Evolutionary conservation across 2,888 invertebrate genomes (phyloP), one percentile per base, ranked within the genome.

Genomic region (Tinea pellionella): DNA sequence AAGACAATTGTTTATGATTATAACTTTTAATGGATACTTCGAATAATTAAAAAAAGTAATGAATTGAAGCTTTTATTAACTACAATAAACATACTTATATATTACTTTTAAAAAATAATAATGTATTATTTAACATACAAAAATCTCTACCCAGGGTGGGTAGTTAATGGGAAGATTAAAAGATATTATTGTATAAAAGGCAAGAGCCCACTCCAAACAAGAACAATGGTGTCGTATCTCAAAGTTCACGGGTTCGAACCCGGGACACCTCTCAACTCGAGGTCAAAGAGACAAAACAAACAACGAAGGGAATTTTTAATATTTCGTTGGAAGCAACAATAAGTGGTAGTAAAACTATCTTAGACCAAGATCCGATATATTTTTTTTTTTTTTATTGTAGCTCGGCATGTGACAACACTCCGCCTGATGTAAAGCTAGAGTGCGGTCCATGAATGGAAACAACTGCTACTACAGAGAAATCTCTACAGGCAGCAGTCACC

Each of bases 271-370:
- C 16, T 9, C 47, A 24, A 53, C 53, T 53, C 9, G 47, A 24
- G 53, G 53, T 53, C 53, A 24, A 24, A 24, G 6, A 24, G 18
- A 24, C 13, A 53, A 24, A 53, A 53, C 53, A 9, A 53, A 53
- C 53, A 53, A 13, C 13, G 8, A 55, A 65, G 58, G 61, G 60
- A 63, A 73, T 68, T 72, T 71, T 71, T 72, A 70, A 73, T 72
- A 72, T 72, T 71, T 70, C 67, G 63, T 61, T 67, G 59, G 64
- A 65, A 58, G 61, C 64, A 67, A 72, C 69, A 68, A 65, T 65
- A 57, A 57, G 32, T 32, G 57, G 57, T 57, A 29, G 32, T 32
- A 57, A 47, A 57, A 32, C 57, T 57, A 57, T 57, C 19, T 16
- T 57, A 57, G 32, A 15, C 57, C 30, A 15, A 32, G 32, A 57